Evolutionary conservation across 2,888 invertebrate species (phyloP).

Genomic region (Argyra leucocephala): DNA sequence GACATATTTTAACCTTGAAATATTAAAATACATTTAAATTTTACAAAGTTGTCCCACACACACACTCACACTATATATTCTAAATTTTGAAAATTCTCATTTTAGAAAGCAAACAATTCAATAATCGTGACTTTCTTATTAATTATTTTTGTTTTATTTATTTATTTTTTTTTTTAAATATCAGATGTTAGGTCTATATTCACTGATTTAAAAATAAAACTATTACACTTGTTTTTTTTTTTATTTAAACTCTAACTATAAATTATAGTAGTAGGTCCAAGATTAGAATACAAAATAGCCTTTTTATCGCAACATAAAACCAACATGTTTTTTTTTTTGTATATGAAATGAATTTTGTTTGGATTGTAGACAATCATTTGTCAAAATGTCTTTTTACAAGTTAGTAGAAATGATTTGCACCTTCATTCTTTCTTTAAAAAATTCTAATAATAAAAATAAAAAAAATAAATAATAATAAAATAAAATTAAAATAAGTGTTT

Average conservation of each 20-base stretch:
- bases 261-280: background rate
- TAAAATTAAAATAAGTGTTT: too few species aligned
- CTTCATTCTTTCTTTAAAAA: background rate
- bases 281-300: background rate
- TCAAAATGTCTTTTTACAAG: background rate
- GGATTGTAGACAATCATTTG: background rate
- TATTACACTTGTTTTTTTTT: background rate
- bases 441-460: too few species aligned
- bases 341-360: background rate
- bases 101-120: background rate
- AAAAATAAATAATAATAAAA: too few species aligned
- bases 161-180: background rate
- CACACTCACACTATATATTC: background rate
- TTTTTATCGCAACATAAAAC: background rate
- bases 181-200: background rate
- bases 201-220: background rate
- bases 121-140: conserved; percentile 4
- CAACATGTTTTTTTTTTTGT: too few species aligned
- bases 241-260: background rate
- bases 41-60: too few species aligned
- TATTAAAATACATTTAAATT: background rate
- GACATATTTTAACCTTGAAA: background rate
- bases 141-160: background rate
- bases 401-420: background rate
- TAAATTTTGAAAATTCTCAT: background rate